These are phyloP conservation scores for Leistus spinibarbis DNA, from an alignment of 2,888 invertebrate genomes.

Conservation along the genomic window DNA sequence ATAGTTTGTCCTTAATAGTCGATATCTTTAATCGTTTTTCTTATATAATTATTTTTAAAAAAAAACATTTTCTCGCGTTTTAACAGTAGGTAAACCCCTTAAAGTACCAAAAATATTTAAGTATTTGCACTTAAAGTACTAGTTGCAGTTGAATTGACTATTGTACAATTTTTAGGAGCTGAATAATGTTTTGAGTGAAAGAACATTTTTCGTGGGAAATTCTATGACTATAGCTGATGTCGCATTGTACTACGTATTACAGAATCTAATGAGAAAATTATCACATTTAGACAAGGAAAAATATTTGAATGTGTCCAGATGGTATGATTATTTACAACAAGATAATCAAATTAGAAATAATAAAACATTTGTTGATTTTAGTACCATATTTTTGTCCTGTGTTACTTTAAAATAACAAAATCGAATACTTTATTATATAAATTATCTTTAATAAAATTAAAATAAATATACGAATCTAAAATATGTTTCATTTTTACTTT, in stretches of 20 bases:
- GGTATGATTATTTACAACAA: conserved; percentile 79
- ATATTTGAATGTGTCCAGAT: conserved; percentile 72
- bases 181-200: conserved; percentile 60
- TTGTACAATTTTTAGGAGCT: conserved; percentile 59
- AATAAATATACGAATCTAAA: too few relatives aligned
- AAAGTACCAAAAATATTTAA: too few relatives aligned
- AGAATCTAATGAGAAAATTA: conserved; percentile 67
- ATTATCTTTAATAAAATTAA: too few relatives aligned
- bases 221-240: conserved; percentile 70
- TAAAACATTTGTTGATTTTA: conserved; percentile 59
- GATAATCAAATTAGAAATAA: conserved; percentile 66
- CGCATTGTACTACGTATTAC: conserved; percentile 70
- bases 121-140: too few relatives aligned
- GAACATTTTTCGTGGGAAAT: conserved; percentile 65
- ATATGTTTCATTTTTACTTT: too few relatives aligned
- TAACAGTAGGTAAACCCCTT: neutral
- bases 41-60: too few relatives aligned
- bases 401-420: conserved; percentile 10
- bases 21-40: too few relatives aligned
- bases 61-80: too few relatives aligned
- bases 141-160: neutral
- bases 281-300: conserved; percentile 70
- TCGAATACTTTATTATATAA: too few relatives aligned
- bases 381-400: conserved; percentile 51
- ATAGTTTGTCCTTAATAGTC: too few relatives aligned